Base-by-base conservation (phyloP, 2,113 vertebrate genomes). In the Menura novaehollandiae region DNA sequence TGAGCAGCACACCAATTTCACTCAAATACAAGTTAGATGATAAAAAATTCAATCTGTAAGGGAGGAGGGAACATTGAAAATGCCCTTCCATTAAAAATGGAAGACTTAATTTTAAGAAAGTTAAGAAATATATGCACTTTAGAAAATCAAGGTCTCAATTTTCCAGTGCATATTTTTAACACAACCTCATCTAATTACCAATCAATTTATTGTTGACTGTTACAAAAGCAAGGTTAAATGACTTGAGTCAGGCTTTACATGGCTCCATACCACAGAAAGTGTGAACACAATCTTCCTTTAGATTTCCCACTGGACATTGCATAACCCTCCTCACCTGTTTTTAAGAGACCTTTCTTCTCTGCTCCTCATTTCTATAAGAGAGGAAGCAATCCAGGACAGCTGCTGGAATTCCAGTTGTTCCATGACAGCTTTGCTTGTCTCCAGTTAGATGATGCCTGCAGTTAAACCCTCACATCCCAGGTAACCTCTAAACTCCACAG, bases 351-450 rank as follows among this genome's bases (percentile, higher is more conserved):
- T 76, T 81, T 60, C 33, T 83, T 83, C 35, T 44, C 47, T 71
- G 12, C 6, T 67, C 22, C 72, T 58, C 7, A 4, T 85, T 74
- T 60, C 11, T 16, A 0, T 15, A 17, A 1, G 3, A 35, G 27
- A n/a, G 4, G 35, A 62, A 53, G 22, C 35, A 62, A 14, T 33
- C 10, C 7, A 24, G 17, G 56, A 24, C 17, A 37, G 23, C 39
- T 20, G 1, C 58, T 21, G 74, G 46, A 68, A 28, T 76, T 89
- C 46, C 0, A 0, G 26, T 79, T 0, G 0, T 21, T 71, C n/a
- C 41, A 3, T 18, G 76, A 23, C 46, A 72, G 17, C 52, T n/a
- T 62, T 60, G 17, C 53, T 43, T 66, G 33, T 51, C 26, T 67
- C 52, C 10, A 9, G 51, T 56, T 69, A 51, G 27, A 49, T 69